phyloP scores from a whole-genome alignment of 2,797 vertebrate species.

The Peromyscus nudipes region DNA sequence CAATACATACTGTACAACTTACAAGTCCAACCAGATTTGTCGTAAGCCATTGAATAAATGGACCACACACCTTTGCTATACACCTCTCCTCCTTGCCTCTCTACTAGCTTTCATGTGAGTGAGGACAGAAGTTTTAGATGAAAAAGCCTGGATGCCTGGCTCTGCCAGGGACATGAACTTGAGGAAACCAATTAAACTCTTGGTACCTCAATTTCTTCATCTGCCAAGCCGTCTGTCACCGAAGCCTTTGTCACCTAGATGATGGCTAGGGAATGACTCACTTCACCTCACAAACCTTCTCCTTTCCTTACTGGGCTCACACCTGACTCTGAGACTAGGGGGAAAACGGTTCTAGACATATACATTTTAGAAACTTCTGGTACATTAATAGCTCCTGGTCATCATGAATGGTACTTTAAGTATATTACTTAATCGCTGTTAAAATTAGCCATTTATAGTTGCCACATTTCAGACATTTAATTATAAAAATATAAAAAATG shows the following conservation, averaged over 20 bases:
- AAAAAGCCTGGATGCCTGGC: neutral
- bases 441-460: neutral
- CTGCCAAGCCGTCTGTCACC: neutral
- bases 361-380: neutral
- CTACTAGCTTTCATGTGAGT: neutral
- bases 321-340: neutral
- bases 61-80: neutral
- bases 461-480: slow-evolving; percentile 8
- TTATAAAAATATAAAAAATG: neutral
- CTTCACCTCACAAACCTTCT: neutral
- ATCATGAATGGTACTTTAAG: neutral
- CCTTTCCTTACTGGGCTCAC: neutral
- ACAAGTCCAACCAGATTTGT: neutral
- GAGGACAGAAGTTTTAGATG: neutral
- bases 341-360: neutral
- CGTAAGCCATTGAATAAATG: neutral
- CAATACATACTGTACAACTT: neutral
- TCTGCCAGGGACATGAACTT: neutral
- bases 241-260: neutral
- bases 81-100: neutral
- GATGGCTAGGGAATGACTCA: neutral
- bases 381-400: neutral
- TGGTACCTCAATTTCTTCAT: neutral
- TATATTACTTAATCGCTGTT: neutral
- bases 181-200: neutral